Evolutionary conservation across 2,113 vertebrate species (phyloP).

Genomic region (Pituophis catenifer): DNA sequence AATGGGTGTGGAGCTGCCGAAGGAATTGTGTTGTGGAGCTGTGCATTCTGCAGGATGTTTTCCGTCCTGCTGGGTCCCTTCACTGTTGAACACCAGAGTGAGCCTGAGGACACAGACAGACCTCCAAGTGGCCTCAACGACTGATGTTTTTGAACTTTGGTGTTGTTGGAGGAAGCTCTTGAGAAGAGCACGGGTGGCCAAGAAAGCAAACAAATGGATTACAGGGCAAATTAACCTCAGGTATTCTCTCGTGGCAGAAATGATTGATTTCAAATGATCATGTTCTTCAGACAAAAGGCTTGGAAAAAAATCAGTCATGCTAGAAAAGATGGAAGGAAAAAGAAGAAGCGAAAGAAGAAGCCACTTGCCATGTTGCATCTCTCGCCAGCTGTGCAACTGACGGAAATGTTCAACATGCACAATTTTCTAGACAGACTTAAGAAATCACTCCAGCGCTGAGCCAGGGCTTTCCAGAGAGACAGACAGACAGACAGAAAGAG

Average conservation of each 20-base stretch:
- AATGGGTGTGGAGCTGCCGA: no score
- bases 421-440: neutral
- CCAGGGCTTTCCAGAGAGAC: neutral
- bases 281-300: neutral
- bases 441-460: neutral
- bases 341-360: neutral
- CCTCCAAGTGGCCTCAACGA: no score
- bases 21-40: no score
- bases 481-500: no score
- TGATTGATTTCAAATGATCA: neutral
- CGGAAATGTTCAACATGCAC: neutral
- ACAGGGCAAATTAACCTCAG: neutral
- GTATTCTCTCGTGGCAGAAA: neutral
- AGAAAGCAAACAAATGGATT: neutral
- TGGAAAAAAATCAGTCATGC: neutral
- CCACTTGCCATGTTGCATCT: neutral
- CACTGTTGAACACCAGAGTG: no score
- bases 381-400: neutral
- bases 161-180: neutral
- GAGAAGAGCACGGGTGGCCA: neutral
- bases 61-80: no score
- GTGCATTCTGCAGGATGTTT: no score
- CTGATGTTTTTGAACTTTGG: neutral
- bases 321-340: neutral
- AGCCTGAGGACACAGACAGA: no score